Percentiles rank a stretch among this genome's conserved stretches.
Conservation (phyloP, 2,888 invertebrate genomes). For the Galerucella nymphaeae region DNA sequence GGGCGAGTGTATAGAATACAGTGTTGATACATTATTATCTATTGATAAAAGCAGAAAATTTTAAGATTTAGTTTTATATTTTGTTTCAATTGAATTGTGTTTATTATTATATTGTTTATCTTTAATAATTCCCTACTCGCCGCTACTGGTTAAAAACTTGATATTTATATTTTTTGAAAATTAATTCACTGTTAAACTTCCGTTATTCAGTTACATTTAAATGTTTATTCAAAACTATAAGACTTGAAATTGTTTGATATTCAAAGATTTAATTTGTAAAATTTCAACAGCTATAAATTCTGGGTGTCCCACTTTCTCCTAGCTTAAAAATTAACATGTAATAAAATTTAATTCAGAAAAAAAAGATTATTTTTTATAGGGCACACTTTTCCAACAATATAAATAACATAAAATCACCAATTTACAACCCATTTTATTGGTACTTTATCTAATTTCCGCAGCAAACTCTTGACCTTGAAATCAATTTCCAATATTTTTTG, state of each 20-base stretch:
- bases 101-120: too few species aligned
- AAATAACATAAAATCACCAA: background rate
- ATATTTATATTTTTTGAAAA: background rate
- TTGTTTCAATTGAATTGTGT: too few species aligned
- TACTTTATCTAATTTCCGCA: too few species aligned
- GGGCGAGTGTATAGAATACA: conserved; percentile 16
- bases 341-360: background rate
- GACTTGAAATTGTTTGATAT: background rate
- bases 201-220: background rate
- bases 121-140: too few species aligned
- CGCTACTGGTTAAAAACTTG: too few species aligned
- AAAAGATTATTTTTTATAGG: background rate
- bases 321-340: background rate
- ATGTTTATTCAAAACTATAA: background rate
- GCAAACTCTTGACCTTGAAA: too few species aligned
- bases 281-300: background rate
- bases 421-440: too few species aligned
- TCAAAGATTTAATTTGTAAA: background rate
- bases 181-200: background rate
- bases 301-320: background rate
- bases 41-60: too few species aligned
- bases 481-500: too few species aligned
- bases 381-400: background rate
- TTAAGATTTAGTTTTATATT: background rate
- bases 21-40: background rate